Evolutionary conservation across 2,797 vertebrate genomes (phyloP), one percentile per base, ranked within the genome.

Genomic region (Gambusia yucatana): DNA sequence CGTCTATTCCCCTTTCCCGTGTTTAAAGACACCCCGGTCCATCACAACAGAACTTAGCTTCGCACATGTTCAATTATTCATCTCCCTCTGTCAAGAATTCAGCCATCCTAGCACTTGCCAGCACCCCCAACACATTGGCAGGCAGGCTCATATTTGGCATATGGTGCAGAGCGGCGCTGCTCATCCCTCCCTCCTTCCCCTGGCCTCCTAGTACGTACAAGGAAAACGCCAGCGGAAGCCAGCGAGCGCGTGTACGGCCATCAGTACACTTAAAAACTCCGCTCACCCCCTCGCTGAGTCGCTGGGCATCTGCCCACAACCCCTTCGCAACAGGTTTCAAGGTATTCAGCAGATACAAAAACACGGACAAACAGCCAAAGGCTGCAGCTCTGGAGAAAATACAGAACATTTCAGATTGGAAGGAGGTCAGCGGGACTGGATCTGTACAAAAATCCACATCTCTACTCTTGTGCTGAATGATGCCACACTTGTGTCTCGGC

Each of bases 71-170:
- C 90, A 94, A 94, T 93, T 94, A 95, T 95, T 95, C 92, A 94
- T 95, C 92, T 94, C 92, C 92, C 93, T 94, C 93, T 95, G 95
- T 94, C 92, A 94, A 92, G 86, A 93, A 94, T 93, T 94, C 91
- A 95, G 92, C 90, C 81, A 88, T 89, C 88, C 92, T 92, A 88
- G 91, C 90, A 91, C 89, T 92, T 90, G 92, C 94, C 94, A 92
- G 92, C 91, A 92, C 90, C 90, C 92, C 91, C 90, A 87, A 92
- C 92, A 93, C 92, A 91, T 94, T 96, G 95, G 94, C 95, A 95
- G 88, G 77, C 93, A 82, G 78, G 79, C 91, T 90, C 87, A 86
- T 84, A 90, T 95, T 91, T 95, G 94, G 94, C 95, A 95, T 93
- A 93, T 94, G 94, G 93, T 92, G 92, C 90, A 90, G 89, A 92